phyloP scores from a whole-genome alignment of 2,797 vertebrate species.

The Pelochelys cantorii region DNA sequence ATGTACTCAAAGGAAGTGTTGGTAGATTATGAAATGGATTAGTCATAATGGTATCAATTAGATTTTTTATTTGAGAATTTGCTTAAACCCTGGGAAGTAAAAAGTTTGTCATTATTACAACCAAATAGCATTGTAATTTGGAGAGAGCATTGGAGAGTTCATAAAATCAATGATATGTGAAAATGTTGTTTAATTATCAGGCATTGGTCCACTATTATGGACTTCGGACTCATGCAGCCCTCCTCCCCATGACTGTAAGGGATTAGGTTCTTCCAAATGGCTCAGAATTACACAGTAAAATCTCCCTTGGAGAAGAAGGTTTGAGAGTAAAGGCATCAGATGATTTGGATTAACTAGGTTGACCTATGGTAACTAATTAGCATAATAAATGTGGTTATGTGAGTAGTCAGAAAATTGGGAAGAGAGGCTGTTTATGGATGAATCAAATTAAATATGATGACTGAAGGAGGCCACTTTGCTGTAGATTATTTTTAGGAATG shows the following conservation, averaged over 20 bases:
- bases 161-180: constrained; percentile 26
- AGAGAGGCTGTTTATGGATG: constrained; percentile 30
- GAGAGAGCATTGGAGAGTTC: not conserved
- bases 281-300: constrained; percentile 56
- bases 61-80: constrained; percentile 30
- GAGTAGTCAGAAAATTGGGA: not conserved
- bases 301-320: constrained; percentile 19
- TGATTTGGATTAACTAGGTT: constrained; percentile 61
- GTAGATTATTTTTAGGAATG: constrained; percentile 2
- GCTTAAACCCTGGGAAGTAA: constrained; percentile 11
- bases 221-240: constrained; percentile 21
- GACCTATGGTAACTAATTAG: constrained; percentile 43
- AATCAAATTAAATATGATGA: constrained; percentile 26
- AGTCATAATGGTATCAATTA: not conserved
- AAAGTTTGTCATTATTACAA: constrained; percentile 10
- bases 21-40: not conserved
- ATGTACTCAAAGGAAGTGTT: too few species aligned
- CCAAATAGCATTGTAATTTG: not conserved
- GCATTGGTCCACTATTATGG: not conserved
- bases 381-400: constrained; percentile 34
- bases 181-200: constrained; percentile 24
- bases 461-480: not conserved
- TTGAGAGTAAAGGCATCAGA: constrained; percentile 60
- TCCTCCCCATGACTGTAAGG: not conserved
- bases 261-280: constrained; percentile 2